A percentile compares a stretch with the other conserved stretches of the same genome.
phyloP scores from a whole-genome alignment of 1,140 invertebrate genomes.

The Drosophila kohkoa region DNA sequence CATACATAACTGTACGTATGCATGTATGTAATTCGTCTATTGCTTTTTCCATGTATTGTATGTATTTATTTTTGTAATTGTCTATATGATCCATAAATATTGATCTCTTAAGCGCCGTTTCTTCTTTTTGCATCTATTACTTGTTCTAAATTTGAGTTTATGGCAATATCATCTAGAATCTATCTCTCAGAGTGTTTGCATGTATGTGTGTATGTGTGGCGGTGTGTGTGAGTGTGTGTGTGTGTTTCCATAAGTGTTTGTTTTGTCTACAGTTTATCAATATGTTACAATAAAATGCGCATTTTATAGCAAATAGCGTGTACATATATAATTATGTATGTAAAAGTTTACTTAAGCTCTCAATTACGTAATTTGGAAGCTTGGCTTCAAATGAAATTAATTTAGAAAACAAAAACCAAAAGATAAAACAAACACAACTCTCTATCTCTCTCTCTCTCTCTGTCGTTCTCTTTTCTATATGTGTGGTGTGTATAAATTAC shows the following conservation, averaged over 20 bases:
- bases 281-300: slow-evolving; percentile 55
- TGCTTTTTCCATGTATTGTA: slow-evolving; percentile 51
- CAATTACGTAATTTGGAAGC: slow-evolving; percentile 57
- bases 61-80: slow-evolving; percentile 25
- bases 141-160: slow-evolving; percentile 73
- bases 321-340: slow-evolving; percentile 38
- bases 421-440: slow-evolving; percentile 43
- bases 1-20: slow-evolving; percentile 1
- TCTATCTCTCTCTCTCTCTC: slow-evolving; percentile 4
- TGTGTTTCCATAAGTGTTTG: slow-evolving; percentile 15
- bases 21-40: slow-evolving; percentile 59
- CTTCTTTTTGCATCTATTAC: slow-evolving; percentile 21
- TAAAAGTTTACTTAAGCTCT: slow-evolving; percentile 65
- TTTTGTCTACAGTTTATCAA: slow-evolving; percentile 36
- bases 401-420: slow-evolving; percentile 49
- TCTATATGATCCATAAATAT: slow-evolving; percentile 39
- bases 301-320: slow-evolving; percentile 21
- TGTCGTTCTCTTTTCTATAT: slow-evolving; percentile 7
- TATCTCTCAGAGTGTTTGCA: slow-evolving; percentile 12
- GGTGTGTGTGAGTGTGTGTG: slow-evolving; percentile 37
- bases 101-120: slow-evolving; percentile 34
- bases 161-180: slow-evolving; percentile 52
- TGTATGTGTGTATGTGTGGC: slow-evolving; percentile 37
- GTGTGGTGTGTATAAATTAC: slow-evolving; percentile 20
- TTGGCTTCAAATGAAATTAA: slow-evolving; percentile 73